Base-by-base conservation (phyloP, 1,140 invertebrate genomes). In the Lysiphlebus fabarum region DNA sequence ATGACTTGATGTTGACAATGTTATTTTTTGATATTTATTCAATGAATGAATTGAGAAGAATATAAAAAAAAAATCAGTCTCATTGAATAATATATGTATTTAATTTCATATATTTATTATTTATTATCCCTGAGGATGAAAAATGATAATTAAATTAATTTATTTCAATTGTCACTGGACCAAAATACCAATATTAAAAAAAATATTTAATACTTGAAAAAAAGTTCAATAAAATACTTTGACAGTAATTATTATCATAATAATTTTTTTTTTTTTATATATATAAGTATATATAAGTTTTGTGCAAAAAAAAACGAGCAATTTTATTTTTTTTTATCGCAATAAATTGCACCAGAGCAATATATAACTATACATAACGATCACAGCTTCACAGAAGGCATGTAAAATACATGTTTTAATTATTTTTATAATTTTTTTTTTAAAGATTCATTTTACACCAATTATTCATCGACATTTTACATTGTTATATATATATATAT, bases 301-400 rank as follows among this genome's bases (percentile, higher is more conserved):
- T 26, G 17, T 26, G 17, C 17, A 4, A 26, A 1, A 26, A n/a
- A 26, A 26, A 26, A 26, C 17, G 17, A 26, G 17, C 17, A 26
- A 26, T 26, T 26, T 26, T 26, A 26, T 26, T 26, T 26, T 26
- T 26, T 26, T 26, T 26, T 26, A 26, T 26, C 17, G 17, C 17
- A 26, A 26, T 26, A 26, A 26, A 26, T 26, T 26, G 17, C 17
- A 26, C 4, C 4, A 26, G 17, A 26, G 17, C 17, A n/a, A n/a
- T n/a, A n/a, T n/a, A n/a, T n/a, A n/a, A 68, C 68, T 72, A 14
- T 70, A 73, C 67, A 70, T 50, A 67, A 64, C 70, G 65, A 77
- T 77, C 75, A 75, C 75, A 77, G 73, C 69, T 75, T 72, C 67
- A 75, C 73, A 76, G 70, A 75, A 77, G 73, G 75, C 73, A 62